Evolutionary conservation across 2,113 vertebrate species (phyloP), one percentile per base, ranked within the genome.

Genomic region (Lamprotornis superbus): DNA sequence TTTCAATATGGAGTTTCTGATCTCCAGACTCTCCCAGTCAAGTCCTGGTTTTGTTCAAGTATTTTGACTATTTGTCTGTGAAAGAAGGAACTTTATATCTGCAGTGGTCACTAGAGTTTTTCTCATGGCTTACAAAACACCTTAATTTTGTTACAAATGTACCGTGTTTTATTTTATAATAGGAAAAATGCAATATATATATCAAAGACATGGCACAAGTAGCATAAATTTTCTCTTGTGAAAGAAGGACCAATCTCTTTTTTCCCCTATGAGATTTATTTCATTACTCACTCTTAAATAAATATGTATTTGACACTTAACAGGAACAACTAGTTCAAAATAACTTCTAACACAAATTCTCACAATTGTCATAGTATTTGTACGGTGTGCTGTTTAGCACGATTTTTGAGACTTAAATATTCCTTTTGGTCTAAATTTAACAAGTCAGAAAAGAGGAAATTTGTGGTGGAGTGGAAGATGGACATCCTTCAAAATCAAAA

Each of bases 221-320:
- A 79, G 4, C 16, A 16, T 13, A 47, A 22, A 9, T 12, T 49
- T 76, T 75, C 28, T 44, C 10, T 55, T 50, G 24, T 68, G 37
- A 93, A 93, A 92, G n/a, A 80, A 93, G 19, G 35, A 89, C 24
- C 49, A 88, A 17, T 20, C 50, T 87, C 60, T 74, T 67, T 61
- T 59, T 50, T 46, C 39, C 63, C 65, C 13, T 15, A 46, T 19
- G 33, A 87, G 49, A 13, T 96, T 97, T 96, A 97, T 97, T 95
- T 82, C 9, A 42, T 63, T 28, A 42, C 10, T 53, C 20, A n/a
- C n/a, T 88, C 31, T 86, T 67, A 73, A 90, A 73, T 85, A 91
- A 83, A 63, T 86, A 77, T 18, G 6, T 74, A 70, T 86, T 77
- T 86, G 85, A 94, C 68, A 75, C 24, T 87, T 33, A 90, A 84